A percentile compares a stretch with the other conserved stretches of the same genome.
Conservation (phyloP, 2,113 vertebrate genomes). For the Seriola quinqueradiata region DNA sequence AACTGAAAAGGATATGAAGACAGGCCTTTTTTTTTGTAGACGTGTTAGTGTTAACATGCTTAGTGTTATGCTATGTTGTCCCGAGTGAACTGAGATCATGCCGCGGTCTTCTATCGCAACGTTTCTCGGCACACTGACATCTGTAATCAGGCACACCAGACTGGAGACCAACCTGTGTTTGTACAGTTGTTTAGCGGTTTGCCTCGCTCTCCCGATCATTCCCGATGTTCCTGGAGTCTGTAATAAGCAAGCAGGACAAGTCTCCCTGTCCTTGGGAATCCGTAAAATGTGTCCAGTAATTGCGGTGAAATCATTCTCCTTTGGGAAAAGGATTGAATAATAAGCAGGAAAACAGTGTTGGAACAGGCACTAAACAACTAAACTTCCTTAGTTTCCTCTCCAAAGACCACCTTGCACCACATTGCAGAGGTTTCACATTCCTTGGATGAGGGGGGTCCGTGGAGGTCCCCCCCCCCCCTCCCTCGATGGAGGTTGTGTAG, state of each 20-base stretch:
- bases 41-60: slow-evolving; percentile 13
- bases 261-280: slow-evolving; percentile 55
- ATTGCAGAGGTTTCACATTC: slow-evolving; percentile 24
- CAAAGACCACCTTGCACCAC: slow-evolving; percentile 55
- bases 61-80: slow-evolving; percentile 4
- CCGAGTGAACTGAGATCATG: slow-evolving; percentile 51
- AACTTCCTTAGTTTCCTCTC: slow-evolving; percentile 55
- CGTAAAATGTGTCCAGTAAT: slow-evolving; percentile 58
- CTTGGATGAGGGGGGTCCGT: slow-evolving; percentile 12
- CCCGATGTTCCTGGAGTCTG: slow-evolving; percentile 51
- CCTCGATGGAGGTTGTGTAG: slow-evolving; percentile 57
- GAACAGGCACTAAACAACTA: slow-evolving; percentile 27
- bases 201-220: slow-evolving; percentile 42
- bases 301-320: slow-evolving; percentile 47
- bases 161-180: slow-evolving; percentile 70
- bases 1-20: slow-evolving; percentile 30
- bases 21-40: background rate
- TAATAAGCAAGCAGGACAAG: slow-evolving; percentile 64
- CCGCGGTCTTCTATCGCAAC: slow-evolving; percentile 43
- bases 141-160: slow-evolving; percentile 69
- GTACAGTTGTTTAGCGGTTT: slow-evolving; percentile 75
- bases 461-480: slow-evolving; percentile 19
- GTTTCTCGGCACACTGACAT: slow-evolving; percentile 57
- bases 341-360: slow-evolving; percentile 44
- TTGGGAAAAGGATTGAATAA: slow-evolving; percentile 54